These are phyloP conservation scores for Etheostoma perlongum DNA, from an alignment of 2,797 vertebrate genomes.

Conservation along the genomic window DNA sequence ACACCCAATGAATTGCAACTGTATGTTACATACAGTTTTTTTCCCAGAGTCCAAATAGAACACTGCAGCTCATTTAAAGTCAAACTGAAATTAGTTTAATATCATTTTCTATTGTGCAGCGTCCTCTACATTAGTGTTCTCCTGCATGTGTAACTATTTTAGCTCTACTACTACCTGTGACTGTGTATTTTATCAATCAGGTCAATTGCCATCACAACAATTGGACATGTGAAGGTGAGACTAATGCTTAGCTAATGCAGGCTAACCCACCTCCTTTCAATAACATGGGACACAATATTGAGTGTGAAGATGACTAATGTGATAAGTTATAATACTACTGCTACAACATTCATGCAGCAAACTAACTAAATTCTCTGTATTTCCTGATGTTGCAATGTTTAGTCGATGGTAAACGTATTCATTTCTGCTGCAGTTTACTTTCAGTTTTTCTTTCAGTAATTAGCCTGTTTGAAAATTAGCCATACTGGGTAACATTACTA, in stretches of 20 bases:
- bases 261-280: neutral
- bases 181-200: neutral
- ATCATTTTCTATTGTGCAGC: neutral
- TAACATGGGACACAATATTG: neutral
- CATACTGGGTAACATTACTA: no score
- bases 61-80: slow-evolving; percentile 24
- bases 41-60: slow-evolving; percentile 28
- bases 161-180: neutral
- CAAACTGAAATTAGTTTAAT: slow-evolving; percentile 6
- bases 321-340: no score
- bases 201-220: neutral
- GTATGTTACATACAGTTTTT: slow-evolving; percentile 17
- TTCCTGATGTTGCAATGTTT: no score
- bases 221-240: neutral
- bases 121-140: neutral
- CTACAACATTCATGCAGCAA: no score
- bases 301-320: no score
- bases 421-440: no score
- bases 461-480: no score
- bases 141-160: neutral
- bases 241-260: neutral
- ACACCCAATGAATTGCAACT: slow-evolving; percentile 39
- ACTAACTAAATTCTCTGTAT: no score
- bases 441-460: no score
- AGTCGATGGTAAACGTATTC: no score